A percentile compares a stretch with the other conserved stretches of the same genome.
These are phyloP conservation scores for Drosophila serrata DNA, from an alignment of 1,140 invertebrate species.

Conservation along the genomic window DNA sequence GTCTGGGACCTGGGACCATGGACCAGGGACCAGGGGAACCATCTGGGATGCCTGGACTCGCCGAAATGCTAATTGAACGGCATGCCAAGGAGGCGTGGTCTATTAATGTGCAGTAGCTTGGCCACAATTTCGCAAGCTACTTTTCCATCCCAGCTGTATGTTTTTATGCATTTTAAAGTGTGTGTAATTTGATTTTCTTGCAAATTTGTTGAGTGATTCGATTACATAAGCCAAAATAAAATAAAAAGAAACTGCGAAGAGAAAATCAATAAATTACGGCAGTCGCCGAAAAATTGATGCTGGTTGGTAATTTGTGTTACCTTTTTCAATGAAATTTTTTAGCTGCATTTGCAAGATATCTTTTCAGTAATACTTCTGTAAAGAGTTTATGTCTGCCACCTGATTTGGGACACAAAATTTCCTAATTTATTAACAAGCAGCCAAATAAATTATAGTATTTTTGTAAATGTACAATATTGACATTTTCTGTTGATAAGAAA, in stretches of 20 bases:
- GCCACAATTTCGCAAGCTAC: background rate
- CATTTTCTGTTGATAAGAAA: conserved; percentile 34
- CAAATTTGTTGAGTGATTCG: conserved; percentile 73
- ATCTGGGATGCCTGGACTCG: conserved; percentile 24
- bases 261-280: conserved; percentile 55
- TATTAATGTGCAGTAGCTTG: conserved; percentile 58
- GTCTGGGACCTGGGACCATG: conserved; percentile 21
- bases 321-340: conserved; percentile 27
- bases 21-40: conserved; percentile 1
- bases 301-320: background rate
- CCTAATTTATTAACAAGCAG: conserved; percentile 11
- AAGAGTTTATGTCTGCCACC: conserved; percentile 14
- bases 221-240: conserved; percentile 63
- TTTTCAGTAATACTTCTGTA: conserved; percentile 26
- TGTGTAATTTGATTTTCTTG: conserved; percentile 72
- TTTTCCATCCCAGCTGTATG: conserved; percentile 5
- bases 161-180: conserved; percentile 60
- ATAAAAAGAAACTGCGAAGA: conserved; percentile 26
- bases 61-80: conserved; percentile 71
- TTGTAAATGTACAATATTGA: conserved; percentile 19
- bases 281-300: conserved; percentile 18
- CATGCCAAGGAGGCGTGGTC: conserved; percentile 57
- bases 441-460: conserved; percentile 42
- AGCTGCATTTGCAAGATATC: conserved; percentile 25
- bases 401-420: conserved; percentile 16